Base-by-base conservation (phyloP, 2,113 vertebrate genomes). In the Pampusana beccarii region DNA sequence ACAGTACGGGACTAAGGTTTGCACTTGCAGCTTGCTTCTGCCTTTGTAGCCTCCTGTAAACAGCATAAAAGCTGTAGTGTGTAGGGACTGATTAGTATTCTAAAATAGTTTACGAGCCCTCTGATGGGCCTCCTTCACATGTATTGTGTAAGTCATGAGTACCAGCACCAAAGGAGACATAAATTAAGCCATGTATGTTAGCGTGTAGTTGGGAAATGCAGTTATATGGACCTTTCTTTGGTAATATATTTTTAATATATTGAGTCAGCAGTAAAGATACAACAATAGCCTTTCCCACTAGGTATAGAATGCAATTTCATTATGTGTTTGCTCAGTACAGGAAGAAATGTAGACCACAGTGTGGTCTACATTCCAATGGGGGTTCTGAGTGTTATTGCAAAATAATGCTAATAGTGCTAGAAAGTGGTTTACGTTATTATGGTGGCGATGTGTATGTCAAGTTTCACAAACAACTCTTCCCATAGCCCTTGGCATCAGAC, bases 11-110 rank as follows among this genome's bases (percentile, higher is more conserved):
- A 40, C 25, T 56, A 44, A 77, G 60, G 36, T 80, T 94, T 90
- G 33, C 46, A 38, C 56, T 94, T 94, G 79, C 87, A 92, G 60
- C 71, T 96, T 95, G 50, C 51, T 86, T 82, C 64, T 90, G 81
- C 67, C 60, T 94, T 94, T 93, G 87, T 93, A 93, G 24, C 54
- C 77, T 93, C 62, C 90, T 88, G 86, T 87, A 95, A 93, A 93
- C 33, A 60, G 71, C 50, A 96, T 95, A 96, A 97, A 94, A 96
- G 74, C 94, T 88, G 81, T 77, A 95, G 85, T 94, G 90, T 93
- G 62, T 88, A 83, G 69, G 50, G 66, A 58, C 61, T 96, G 56
- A 92, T 93, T 95, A 96, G 92, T 95, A 97, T 96, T 93, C 95
- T 57, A 54, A 86, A 91, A 89, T 86, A 89, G 86, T 95, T 88